These are phyloP conservation scores for Pseudochaenichthys georgianus DNA, from an alignment of 2,797 vertebrate species.

Conservation along the genomic window DNA sequence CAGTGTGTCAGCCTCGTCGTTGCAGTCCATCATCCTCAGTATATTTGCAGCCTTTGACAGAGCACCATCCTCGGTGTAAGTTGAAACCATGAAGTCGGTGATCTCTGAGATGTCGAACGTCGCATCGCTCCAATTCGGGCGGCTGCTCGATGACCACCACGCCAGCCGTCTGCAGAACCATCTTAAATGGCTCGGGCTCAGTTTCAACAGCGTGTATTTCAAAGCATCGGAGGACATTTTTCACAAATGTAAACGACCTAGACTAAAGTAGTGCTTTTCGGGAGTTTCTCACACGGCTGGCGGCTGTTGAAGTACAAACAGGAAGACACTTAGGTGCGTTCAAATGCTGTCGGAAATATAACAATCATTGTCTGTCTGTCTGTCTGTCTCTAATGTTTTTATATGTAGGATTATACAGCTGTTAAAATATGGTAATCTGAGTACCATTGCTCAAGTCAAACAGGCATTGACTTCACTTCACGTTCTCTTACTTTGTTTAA, in stretches of 20 bases:
- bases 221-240: not conserved
- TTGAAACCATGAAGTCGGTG: not conserved
- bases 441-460: no score
- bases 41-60: not conserved
- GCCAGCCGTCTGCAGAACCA: fast-evolving
- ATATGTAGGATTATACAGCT: no score
- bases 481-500: no score
- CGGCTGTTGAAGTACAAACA: no score
- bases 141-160: fast-evolving
- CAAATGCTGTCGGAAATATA: not conserved
- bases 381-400: no score
- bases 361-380: not conserved
- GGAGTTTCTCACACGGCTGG: no score
- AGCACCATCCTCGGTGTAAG: not conserved
- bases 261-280: no score
- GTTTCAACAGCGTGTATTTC: fast-evolving
- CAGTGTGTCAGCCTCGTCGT: fast-evolving
- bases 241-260: no score
- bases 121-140: no score
- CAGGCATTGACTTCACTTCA: no score
- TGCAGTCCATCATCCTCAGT: fast-evolving
- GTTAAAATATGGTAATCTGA: no score
- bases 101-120: not conserved
- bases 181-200: fast-evolving
- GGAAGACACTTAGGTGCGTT: not conserved